phyloP scores from a whole-genome alignment of 1,140 invertebrate genomes.

The Sitobion miscanthi region DNA sequence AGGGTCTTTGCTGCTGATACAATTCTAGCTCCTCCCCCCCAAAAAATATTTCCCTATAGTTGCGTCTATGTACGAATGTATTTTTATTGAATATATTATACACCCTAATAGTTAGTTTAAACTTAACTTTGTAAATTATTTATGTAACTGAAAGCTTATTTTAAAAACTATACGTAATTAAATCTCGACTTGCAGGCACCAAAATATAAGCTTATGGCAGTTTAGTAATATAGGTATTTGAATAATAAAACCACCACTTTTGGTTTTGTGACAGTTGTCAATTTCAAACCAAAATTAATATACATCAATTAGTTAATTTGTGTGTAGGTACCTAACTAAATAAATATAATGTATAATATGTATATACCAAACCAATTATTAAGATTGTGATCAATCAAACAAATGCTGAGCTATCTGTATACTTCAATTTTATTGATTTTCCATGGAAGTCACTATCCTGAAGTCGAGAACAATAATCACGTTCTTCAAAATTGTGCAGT shows the following conservation, averaged over 20 bases:
- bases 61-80: not conserved
- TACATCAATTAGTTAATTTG: too few species aligned
- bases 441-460: not conserved
- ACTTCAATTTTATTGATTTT: not conserved
- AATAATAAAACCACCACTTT: too few species aligned
- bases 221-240: too few species aligned
- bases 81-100: not conserved
- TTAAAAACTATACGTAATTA: not conserved
- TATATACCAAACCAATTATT: not conserved
- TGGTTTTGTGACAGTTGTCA: not conserved
- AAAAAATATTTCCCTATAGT: too few species aligned
- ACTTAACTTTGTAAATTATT: not conserved
- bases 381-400: too few species aligned
- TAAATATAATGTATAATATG: not conserved
- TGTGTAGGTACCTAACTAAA: not conserved
- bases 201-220: too few species aligned
- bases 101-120: not conserved
- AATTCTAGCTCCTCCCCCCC: too few species aligned
- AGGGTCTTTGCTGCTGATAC: too few species aligned
- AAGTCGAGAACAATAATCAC: not conserved
- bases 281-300: not conserved
- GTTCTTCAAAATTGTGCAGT: not conserved
- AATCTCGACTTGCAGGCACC: too few species aligned
- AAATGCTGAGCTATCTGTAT: not conserved
- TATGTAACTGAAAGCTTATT: not conserved